Evolutionary conservation across 2,113 vertebrate species (phyloP).

Genomic region (Oophaga pumilio): DNA sequence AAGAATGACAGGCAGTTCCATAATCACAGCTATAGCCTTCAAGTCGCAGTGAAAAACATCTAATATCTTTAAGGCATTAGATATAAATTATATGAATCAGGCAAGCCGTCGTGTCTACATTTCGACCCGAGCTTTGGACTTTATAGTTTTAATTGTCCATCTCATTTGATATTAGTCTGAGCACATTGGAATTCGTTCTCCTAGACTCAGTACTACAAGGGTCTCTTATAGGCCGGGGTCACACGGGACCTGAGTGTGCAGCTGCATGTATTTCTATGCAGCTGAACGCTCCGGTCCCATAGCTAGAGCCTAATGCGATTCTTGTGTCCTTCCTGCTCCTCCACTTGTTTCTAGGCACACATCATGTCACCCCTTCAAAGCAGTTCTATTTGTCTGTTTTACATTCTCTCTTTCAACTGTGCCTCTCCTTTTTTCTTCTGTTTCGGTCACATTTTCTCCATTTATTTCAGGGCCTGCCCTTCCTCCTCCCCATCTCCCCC

Average conservation of each 20-base stretch:
- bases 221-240: no score
- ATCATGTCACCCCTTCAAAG: neutral
- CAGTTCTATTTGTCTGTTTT: neutral
- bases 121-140: no score
- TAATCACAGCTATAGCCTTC: no score
- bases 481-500: slow-evolving; percentile 32
- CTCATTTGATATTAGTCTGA: neutral
- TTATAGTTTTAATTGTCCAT: neutral
- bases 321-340: neutral
- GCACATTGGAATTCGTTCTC: neutral
- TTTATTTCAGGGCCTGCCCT: slow-evolving; percentile 37
- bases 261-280: no score
- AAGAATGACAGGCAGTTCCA: no score
- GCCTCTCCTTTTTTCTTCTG: slow-evolving; percentile 17
- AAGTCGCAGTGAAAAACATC: no score
- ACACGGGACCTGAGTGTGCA: no score
- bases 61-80: no score
- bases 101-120: no score
- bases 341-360: neutral
- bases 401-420: neutral
- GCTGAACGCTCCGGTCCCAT: no score
- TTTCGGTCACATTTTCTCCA: slow-evolving; percentile 44
- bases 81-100: neutral
- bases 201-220: neutral
- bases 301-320: neutral